Conservation (phyloP, 2,797 vertebrate species). For the Danio albolineatus region DNA sequence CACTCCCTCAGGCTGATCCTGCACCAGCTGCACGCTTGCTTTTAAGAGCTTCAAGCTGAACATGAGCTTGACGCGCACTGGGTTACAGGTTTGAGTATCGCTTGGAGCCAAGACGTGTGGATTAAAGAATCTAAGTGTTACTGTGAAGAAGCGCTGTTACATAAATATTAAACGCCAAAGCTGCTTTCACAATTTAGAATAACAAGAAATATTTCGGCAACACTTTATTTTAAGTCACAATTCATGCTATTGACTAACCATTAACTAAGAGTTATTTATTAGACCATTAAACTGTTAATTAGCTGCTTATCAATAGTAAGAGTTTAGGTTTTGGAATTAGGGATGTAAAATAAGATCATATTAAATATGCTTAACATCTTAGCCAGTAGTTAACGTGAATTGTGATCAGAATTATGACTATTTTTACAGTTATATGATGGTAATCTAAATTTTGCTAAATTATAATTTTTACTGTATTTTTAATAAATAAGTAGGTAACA, state of each 20-base stretch:
- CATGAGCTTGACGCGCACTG: constrained; percentile 7
- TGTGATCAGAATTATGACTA: not conserved
- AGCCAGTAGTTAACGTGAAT: too few relatives aligned
- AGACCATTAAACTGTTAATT: too few relatives aligned
- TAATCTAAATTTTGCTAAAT: too few relatives aligned
- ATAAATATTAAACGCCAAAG: not conserved
- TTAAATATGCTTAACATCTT: too few relatives aligned
- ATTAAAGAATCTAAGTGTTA: not conserved
- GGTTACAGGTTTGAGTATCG: constrained; percentile 27
- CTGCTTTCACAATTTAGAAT: not conserved
- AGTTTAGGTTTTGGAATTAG: too few relatives aligned
- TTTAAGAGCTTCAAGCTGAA: constrained; percentile 34
- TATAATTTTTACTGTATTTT: not conserved
- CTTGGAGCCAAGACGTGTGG: constrained; percentile 7
- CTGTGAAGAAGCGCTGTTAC: not conserved
- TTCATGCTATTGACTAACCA: too few relatives aligned
- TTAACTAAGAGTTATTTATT: too few relatives aligned
- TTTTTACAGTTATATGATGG: too few relatives aligned
- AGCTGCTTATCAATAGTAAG: too few relatives aligned
- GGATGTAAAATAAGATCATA: too few relatives aligned
- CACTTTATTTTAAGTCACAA: too few relatives aligned
- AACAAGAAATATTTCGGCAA: not conserved
- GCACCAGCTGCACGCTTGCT: constrained; percentile 40
- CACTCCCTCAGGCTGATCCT: constrained; percentile 36
- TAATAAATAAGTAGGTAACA: not conserved